Evolutionary conservation across 2,113 vertebrate genomes (phyloP), one percentile per base, ranked within the genome.

Genomic region (Archilochus colubris): DNA sequence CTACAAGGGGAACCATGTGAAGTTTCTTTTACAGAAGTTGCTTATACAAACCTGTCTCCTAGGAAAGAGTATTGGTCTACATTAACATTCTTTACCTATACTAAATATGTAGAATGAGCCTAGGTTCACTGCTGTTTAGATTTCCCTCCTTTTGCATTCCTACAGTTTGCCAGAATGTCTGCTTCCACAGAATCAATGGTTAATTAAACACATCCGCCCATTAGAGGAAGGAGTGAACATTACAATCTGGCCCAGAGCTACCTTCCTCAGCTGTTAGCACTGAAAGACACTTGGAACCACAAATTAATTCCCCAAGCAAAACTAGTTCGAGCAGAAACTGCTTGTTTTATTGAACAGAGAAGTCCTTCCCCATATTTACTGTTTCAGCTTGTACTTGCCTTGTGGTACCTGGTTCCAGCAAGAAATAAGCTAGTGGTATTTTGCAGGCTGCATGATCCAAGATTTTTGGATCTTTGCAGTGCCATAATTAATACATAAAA

Each of bases 121-220:
- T 91, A 61, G 58, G 40, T 86, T 94, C 76, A 74, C 12, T 88
- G 76, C 69, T 90, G 80, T 75, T 88, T 61, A 88, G 43, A 86
- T 83, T 91, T 89, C 62, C 66, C 73, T 95, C 61, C 91, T 86
- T 84, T 61, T 90, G 73, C 80, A 84, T 94, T 96, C 88, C 80
- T 90, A 57, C 69, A 78, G 77, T 86, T 91, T 96, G 86, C 93
- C 94, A 96, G 89, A 90, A 96, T 43, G 90, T 79, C 88, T 95
- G 85, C 79, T 96, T 88, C 93, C 91, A 79, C 82, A 88, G 94
- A 94, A 95, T 93, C 79, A 93, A 94, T 94, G 82, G 93, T 97
- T 97, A 96, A 96, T 96, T 97, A 97, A 96, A 96, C 88, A 92
- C 80, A 96, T 96, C 95, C 80, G 14, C 91, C 96, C 88, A 92